Conservation (phyloP, 2,113 vertebrate species). For the Condylura cristata region DNA sequence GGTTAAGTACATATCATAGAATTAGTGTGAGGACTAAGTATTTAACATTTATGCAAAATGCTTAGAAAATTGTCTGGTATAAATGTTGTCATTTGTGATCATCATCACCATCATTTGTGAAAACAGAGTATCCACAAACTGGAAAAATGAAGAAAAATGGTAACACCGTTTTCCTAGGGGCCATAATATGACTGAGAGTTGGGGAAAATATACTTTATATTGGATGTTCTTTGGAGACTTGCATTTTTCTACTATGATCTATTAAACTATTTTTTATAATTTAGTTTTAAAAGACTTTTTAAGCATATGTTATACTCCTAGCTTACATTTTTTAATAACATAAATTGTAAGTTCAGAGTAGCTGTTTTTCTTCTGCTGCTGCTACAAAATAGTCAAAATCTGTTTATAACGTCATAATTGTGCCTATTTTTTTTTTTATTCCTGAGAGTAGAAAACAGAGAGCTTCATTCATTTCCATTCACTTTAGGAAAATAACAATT, state of each 20-base stretch:
- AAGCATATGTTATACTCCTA: not conserved
- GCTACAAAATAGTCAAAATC: conserved; percentile 19
- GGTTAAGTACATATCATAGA: not conserved
- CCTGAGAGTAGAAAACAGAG: not conserved
- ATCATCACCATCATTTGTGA: not conserved
- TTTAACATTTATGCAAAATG: not conserved
- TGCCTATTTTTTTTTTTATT: not conserved
- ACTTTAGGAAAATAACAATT: not conserved
- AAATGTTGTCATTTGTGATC: not conserved
- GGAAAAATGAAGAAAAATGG: not conserved
- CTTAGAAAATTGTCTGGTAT: not conserved
- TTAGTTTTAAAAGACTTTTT: not conserved
- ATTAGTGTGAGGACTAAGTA: not conserved
- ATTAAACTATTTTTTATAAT: not conserved
- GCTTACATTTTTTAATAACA: not conserved
- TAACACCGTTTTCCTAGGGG: not conserved
- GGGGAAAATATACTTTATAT: not conserved
- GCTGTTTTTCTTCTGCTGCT: not conserved
- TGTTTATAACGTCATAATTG: not conserved
- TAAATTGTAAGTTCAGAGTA: not conserved
- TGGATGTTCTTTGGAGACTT: not conserved
- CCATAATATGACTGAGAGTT: not conserved
- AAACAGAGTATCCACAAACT: not conserved
- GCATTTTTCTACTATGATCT: not conserved
- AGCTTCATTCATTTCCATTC: not conserved